Conservation (phyloP, 2,888 invertebrate genomes). For the Tethea ocularis region DNA sequence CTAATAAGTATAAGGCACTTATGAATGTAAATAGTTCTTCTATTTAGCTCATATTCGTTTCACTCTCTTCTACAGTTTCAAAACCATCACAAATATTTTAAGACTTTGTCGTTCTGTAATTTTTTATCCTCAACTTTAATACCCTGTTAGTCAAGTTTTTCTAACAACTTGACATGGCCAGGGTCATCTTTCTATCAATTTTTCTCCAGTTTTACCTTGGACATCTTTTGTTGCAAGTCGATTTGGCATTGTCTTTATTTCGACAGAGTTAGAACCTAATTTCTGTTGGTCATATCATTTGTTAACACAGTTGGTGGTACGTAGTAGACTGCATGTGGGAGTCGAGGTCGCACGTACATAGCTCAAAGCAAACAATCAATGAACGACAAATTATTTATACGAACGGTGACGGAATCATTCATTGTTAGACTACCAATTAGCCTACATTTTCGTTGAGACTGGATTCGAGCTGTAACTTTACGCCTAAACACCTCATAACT, state of each 20-base stretch:
- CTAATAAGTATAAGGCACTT: no score
- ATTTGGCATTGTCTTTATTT: constrained; percentile 16
- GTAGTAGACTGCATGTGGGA: constrained; percentile 58
- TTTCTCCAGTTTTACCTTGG: constrained; percentile 17
- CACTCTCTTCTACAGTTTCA: no score
- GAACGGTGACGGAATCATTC: constrained; percentile 30
- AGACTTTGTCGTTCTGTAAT: no score
- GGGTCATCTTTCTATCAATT: background rate
- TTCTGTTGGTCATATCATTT: constrained; percentile 28
- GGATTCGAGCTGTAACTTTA: background rate
- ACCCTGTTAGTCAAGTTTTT: background rate
- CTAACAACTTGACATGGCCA: background rate
- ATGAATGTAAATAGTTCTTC: no score
- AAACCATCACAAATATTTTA: no score
- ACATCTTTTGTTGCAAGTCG: constrained; percentile 15
- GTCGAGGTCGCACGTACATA: constrained; percentile 56
- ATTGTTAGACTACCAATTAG: constrained; percentile 23
- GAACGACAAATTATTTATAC: constrained; percentile 62
- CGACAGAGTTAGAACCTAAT: constrained; percentile 26
- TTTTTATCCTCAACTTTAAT: background rate
- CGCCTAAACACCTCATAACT: constrained; percentile 3
- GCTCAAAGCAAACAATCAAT: constrained; percentile 67
- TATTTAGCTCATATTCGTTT: no score
- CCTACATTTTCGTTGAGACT: constrained; percentile 20
- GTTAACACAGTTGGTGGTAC: constrained; percentile 46